Percentiles rank a stretch among this genome's conserved stretches.
These are phyloP conservation scores for Dione juno DNA, from an alignment of 2,888 invertebrate species.

Conservation along the genomic window DNA sequence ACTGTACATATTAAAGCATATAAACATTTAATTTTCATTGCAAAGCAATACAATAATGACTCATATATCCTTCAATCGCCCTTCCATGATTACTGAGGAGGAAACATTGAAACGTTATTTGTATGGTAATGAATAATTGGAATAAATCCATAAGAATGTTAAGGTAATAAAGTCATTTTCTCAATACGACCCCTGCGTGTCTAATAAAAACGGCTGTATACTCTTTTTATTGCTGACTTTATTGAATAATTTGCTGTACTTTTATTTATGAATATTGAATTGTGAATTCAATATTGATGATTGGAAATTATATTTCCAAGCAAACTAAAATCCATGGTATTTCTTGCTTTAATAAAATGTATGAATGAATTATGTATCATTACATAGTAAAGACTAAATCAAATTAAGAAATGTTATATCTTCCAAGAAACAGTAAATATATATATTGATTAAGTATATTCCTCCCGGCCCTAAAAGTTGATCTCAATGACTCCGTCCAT, in stretches of 20 bases:
- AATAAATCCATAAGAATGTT: conserved; percentile 39
- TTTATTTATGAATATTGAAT: conserved; percentile 7
- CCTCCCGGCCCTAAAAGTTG: conserved; percentile 31
- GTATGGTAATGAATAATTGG: conserved; percentile 31
- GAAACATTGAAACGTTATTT: conserved; percentile 21
- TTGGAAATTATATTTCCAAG: background rate
- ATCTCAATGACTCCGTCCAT: conserved; percentile 42
- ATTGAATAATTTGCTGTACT: conserved; percentile 34
- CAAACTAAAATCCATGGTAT: too few relatives aligned
- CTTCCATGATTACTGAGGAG: background rate
- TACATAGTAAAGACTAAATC: too few relatives aligned
- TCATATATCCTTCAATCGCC: background rate
- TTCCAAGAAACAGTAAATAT: conserved; percentile 3
- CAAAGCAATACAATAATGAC: background rate
- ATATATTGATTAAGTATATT: conserved; percentile 21
- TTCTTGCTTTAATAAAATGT: too few relatives aligned
- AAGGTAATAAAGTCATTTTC: conserved; percentile 46
- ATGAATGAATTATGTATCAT: too few relatives aligned
- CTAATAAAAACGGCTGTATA: conserved; percentile 47
- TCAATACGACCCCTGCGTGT: conserved; percentile 43
- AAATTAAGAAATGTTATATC: background rate
- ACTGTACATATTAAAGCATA: background rate
- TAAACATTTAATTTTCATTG: background rate
- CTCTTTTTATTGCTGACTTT: conserved; percentile 46
- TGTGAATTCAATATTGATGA: conserved; percentile 1